Evolutionary conservation across 2,888 invertebrate genomes (phyloP).

Genomic region (Seladonia tumulorum): DNA sequence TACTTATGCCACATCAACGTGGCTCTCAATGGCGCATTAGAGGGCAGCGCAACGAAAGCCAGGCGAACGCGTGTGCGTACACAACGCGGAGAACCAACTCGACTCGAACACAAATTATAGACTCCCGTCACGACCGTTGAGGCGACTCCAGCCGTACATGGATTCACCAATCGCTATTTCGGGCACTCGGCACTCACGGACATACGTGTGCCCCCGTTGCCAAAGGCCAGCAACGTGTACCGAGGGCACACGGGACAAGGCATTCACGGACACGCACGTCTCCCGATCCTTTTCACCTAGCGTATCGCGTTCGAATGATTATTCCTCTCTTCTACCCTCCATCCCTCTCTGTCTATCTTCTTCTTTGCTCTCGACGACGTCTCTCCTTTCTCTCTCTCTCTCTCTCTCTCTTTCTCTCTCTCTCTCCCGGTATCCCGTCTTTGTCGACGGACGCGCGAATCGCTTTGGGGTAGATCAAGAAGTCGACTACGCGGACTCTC

Average conservation of each 20-base stretch:
- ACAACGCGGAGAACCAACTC: constrained; percentile 63
- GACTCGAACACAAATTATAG: constrained; percentile 82
- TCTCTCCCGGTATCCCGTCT: constrained; percentile 37
- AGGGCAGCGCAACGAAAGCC: constrained; percentile 76
- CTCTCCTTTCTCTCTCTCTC: constrained; percentile 12
- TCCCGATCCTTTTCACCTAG: constrained; percentile 73
- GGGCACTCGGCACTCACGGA: constrained; percentile 65
- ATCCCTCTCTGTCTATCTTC: constrained; percentile 54
- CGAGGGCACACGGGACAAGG: constrained; percentile 43
- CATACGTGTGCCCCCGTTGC: constrained; percentile 45
- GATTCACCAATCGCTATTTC: constrained; percentile 69
- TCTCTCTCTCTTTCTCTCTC: neutral
- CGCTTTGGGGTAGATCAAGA: constrained; percentile 80
- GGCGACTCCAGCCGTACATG: constrained; percentile 66
- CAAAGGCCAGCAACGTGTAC: constrained; percentile 3
- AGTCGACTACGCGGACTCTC: constrained; percentile 71
- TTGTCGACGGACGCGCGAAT: constrained; percentile 72
- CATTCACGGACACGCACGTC: constrained; percentile 77
- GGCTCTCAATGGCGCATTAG: constrained; percentile 77
- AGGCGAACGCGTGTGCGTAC: constrained; percentile 71
- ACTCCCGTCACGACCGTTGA: constrained; percentile 82
- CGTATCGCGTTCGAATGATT: constrained; percentile 56
- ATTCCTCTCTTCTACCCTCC: constrained; percentile 52
- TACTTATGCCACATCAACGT: constrained; percentile 71
- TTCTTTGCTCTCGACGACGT: neutral